A percentile compares a stretch with the other conserved stretches of the same genome.
Conservation (phyloP, 30 jellyfish, hydroid and myxozoan genomes). For the Chironex yamaguchii region DNA sequence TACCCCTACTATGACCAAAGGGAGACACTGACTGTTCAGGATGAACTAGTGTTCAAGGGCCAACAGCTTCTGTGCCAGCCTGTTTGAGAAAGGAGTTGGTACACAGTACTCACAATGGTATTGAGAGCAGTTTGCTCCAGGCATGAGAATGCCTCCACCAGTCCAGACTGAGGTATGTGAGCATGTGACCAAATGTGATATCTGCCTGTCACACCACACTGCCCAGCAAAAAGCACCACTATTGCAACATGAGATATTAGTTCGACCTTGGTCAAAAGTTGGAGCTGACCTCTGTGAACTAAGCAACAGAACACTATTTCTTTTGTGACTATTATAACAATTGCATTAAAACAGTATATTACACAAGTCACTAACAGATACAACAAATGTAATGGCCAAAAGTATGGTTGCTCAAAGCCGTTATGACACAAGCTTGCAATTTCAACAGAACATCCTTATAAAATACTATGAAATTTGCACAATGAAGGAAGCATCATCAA, state of each 20-base stretch:
- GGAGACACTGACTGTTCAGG: conserved; percentile 17
- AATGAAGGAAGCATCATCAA: too few species aligned
- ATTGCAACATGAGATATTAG: conserved; percentile 16
- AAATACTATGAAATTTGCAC: too few species aligned
- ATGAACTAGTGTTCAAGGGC: conserved; percentile 22
- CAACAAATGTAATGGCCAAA: too few species aligned
- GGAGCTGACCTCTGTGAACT: conserved; percentile 36
- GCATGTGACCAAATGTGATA: conserved; percentile 12
- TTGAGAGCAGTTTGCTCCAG: conserved; percentile 8
- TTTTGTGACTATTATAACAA: conserved; percentile 18
- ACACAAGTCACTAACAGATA: too few species aligned
- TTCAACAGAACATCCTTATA: too few species aligned
- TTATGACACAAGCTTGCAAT: too few species aligned
- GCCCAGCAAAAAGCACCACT: conserved; percentile 5
- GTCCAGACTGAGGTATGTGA: conserved; percentile 3
- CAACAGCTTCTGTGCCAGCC: conserved; percentile 30
- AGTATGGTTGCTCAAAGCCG: too few species aligned
- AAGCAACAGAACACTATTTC: conserved; percentile 3
- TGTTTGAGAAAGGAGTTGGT: conserved; percentile 15
- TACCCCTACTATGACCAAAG: conserved; percentile 1
- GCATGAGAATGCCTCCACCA: conserved; percentile 19
- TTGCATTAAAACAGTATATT: not conserved
- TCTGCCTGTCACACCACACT: conserved; percentile 33
- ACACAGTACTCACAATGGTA: conserved; percentile 24
- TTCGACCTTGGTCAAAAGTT: conserved; percentile 22